Conservation (phyloP, 2,113 vertebrate genomes). For the Microcebus lehilahytsara region DNA sequence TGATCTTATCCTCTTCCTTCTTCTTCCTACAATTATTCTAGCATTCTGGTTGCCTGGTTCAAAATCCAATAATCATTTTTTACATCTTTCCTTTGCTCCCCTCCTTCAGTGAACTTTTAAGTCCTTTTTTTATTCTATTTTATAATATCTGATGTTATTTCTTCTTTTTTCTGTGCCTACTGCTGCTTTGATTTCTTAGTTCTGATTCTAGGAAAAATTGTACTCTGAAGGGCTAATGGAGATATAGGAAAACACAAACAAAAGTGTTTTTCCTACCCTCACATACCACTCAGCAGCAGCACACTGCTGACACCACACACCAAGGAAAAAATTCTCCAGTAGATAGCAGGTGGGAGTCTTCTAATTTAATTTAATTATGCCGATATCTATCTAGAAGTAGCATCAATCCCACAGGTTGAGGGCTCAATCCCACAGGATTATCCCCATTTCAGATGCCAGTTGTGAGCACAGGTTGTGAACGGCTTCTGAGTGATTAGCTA, state of each 20-base stretch:
- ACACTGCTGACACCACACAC: not conserved
- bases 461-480: not conserved
- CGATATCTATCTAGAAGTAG: too few relatives aligned
- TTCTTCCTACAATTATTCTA: not conserved
- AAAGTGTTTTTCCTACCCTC: not conserved
- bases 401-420: not conserved
- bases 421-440: not conserved
- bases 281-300: too few relatives aligned
- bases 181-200: not conserved
- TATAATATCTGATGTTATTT: not conserved
- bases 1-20: not conserved
- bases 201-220: constrained; percentile 9
- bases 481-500: not conserved
- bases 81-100: not conserved
- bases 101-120: not conserved
- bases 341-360: not conserved
- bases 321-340: not conserved
- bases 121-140: not conserved
- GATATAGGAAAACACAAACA: not conserved
- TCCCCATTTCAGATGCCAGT: not conserved
- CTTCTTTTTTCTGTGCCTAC: not conserved
- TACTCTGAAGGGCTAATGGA: not conserved
- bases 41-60: not conserved
- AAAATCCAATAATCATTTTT: not conserved
- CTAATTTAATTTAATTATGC: not conserved